A percentile compares a stretch with the other conserved stretches of the same genome.
Conservation (phyloP, 2,888 invertebrate genomes). For the Charanyca ferruginea region DNA sequence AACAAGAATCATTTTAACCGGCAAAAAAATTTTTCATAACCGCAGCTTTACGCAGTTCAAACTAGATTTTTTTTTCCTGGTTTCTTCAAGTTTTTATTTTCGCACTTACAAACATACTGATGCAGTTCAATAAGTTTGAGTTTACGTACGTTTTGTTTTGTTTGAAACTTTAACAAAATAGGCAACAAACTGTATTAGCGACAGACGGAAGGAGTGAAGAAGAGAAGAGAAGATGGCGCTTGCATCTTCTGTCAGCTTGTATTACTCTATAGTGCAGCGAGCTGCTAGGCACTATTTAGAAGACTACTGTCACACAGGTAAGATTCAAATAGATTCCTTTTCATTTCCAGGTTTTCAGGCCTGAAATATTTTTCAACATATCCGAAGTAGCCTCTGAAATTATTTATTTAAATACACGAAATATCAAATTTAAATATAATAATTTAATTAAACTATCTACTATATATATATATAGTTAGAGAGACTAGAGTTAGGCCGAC, state of each 20-base stretch:
- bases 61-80: conserved; percentile 84
- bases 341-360: conserved; percentile 6
- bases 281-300: conserved; percentile 93
- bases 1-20: conserved; percentile 69
- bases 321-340: conserved; percentile 63
- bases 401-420: not conserved
- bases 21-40: conserved; percentile 82
- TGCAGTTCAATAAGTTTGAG: conserved; percentile 78
- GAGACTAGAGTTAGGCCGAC: conserved; percentile 4
- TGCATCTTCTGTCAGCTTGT: conserved; percentile 93
- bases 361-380: not conserved
- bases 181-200: conserved; percentile 80
- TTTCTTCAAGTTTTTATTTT: conserved; percentile 73
- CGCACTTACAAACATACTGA: conserved; percentile 75
- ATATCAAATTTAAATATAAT: not conserved
- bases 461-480: no score
- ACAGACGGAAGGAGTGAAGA: conserved; percentile 77
- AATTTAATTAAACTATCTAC: not conserved
- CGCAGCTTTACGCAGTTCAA: conserved; percentile 89
- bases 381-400: no score
- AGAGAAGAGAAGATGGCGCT: conserved; percentile 89
- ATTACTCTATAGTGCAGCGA: conserved; percentile 93
- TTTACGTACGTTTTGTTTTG: conserved; percentile 82
- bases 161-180: conserved; percentile 74
- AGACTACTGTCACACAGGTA: conserved; percentile 93